Percentiles rank a stretch among this genome's conserved stretches.
Evolutionary conservation across 2,113 vertebrate genomes (phyloP).

Genomic region (Pampusana beccarii): DNA sequence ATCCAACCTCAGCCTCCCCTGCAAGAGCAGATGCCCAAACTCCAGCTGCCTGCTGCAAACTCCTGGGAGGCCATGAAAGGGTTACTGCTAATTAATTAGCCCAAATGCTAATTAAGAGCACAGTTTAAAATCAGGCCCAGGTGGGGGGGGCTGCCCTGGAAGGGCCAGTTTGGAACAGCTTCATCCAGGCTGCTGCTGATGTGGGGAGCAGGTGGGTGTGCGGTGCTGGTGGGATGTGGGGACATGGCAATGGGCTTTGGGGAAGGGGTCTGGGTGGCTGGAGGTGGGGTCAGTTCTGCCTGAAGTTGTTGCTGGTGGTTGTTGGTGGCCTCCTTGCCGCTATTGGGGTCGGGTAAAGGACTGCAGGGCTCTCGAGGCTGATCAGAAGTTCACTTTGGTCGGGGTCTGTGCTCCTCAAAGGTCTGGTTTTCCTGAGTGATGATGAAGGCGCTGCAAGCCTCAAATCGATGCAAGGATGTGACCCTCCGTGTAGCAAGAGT

Average conservation of each 20-base stretch:
- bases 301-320: background rate
- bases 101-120: background rate
- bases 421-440: background rate
- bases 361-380: no score
- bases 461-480: no score
- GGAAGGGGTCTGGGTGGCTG: background rate
- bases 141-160: rapidly evolving
- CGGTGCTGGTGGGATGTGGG: rapidly evolving
- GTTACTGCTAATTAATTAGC: background rate
- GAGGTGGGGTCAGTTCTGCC: background rate
- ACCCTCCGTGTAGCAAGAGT: rapidly evolving
- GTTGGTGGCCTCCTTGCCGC: background rate
- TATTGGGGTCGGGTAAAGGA: rapidly evolving
- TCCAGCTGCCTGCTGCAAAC: background rate
- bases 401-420: background rate
- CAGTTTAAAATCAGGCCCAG: background rate
- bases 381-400: rapidly evolving
- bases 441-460: rapidly evolving
- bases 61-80: background rate
- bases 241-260: rapidly evolving
- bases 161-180: rapidly evolving
- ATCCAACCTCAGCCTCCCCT: no score
- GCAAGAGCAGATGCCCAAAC: background rate
- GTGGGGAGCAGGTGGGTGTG: rapidly evolving
- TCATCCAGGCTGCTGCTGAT: background rate